Percentiles rank a stretch among this genome's conserved stretches.
These are phyloP conservation scores for Cheilosia impressa DNA, from an alignment of 2,888 invertebrate species.

Conservation along the genomic window DNA sequence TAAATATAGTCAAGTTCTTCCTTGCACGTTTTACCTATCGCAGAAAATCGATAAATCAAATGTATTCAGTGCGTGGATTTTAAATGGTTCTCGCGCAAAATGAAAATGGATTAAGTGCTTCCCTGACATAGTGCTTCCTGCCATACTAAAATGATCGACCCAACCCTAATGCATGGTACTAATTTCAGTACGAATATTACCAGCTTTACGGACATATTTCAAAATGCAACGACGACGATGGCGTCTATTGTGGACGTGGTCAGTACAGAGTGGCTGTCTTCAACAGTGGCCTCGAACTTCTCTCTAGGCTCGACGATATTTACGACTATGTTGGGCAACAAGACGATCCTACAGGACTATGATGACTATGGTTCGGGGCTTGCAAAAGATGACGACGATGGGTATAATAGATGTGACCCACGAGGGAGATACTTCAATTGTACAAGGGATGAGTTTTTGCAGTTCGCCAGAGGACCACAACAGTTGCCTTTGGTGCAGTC, in stretches of 20 bases:
- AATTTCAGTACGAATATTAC: constrained; percentile 40
- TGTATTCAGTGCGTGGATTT: neutral
- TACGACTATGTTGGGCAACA: constrained; percentile 51
- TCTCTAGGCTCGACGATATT: constrained; percentile 44
- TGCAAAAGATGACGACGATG: constrained; percentile 61
- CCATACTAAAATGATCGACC: constrained; percentile 48
- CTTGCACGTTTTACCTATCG: no score
- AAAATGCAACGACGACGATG: constrained; percentile 62
- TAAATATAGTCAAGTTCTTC: no score
- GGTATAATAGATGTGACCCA: constrained; percentile 84
- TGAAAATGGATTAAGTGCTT: constrained; percentile 2
- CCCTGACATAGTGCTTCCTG: neutral
- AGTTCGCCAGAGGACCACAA: constrained; percentile 86
- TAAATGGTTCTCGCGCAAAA: constrained; percentile 8
- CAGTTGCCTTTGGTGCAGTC: constrained; percentile 85
- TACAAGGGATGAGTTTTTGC: constrained; percentile 86
- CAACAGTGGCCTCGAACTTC: constrained; percentile 37
- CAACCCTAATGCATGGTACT: constrained; percentile 42
- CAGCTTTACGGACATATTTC: constrained; percentile 26
- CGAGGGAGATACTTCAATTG: constrained; percentile 84
- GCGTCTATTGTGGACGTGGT: constrained; percentile 29
- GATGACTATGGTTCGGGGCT: constrained; percentile 24
- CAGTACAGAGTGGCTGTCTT: constrained; percentile 28
- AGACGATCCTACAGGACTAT: constrained; percentile 38
- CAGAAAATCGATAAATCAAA: neutral